A percentile compares a stretch with the other conserved stretches of the same genome.
Conservation (phyloP, 2,113 vertebrate species). For the Heterotis niloticus region DNA sequence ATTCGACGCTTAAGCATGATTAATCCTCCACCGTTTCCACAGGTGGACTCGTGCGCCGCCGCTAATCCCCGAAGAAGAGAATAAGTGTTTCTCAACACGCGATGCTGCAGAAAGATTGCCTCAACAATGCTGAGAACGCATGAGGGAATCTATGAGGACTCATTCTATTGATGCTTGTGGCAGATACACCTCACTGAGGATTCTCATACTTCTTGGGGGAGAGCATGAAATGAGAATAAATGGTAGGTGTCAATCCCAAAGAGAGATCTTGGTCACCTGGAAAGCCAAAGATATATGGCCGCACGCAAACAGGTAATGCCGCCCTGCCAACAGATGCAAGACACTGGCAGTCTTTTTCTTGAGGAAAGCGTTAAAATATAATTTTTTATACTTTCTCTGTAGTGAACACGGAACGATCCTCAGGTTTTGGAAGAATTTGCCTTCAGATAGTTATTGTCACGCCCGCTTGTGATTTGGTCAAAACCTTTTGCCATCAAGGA, state of each 20-base stretch:
- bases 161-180: slow-evolving; percentile 53
- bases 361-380: slow-evolving; percentile 47
- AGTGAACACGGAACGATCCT: no score
- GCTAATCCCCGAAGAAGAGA: slow-evolving; percentile 23
- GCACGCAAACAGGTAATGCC: slow-evolving; percentile 61
- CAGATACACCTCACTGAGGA: slow-evolving; percentile 59
- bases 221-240: slow-evolving; percentile 69
- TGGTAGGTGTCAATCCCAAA: slow-evolving; percentile 68
- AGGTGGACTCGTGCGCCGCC: slow-evolving; percentile 41
- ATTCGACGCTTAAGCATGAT: slow-evolving; percentile 59
- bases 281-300: slow-evolving; percentile 67
- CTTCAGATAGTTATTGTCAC: neutral
- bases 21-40: slow-evolving; percentile 40
- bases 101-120: slow-evolving; percentile 58
- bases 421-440: no score
- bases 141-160: slow-evolving; percentile 53
- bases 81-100: slow-evolving; percentile 56
- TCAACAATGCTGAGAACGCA: slow-evolving; percentile 49
- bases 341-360: slow-evolving; percentile 42
- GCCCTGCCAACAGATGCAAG: slow-evolving; percentile 47
- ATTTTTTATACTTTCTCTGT: slow-evolving; percentile 17
- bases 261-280: slow-evolving; percentile 63
- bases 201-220: slow-evolving; percentile 48
- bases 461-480: neutral
- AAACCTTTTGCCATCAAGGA: neutral